These are phyloP conservation scores for Mechanitis mazaeus DNA, from an alignment of 2,888 invertebrate genomes.

Conservation along the genomic window DNA sequence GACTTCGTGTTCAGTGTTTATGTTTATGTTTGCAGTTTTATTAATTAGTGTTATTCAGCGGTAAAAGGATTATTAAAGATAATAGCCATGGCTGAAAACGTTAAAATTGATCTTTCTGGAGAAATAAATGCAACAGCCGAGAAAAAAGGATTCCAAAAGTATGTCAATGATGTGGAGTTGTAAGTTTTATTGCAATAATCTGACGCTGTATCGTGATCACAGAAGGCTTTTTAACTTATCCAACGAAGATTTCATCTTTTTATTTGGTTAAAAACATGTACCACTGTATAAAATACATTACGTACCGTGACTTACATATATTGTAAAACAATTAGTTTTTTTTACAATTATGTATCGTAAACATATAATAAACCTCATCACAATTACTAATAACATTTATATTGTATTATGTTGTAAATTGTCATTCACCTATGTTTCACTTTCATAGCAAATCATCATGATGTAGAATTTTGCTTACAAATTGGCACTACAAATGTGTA, in stretches of 20 bases:
- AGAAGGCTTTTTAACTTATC: conserved; percentile 26
- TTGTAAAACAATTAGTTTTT: too few species aligned
- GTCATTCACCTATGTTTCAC: too few species aligned
- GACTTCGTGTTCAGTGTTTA: not conserved
- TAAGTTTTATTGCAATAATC: conserved; percentile 46
- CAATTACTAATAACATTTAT: too few species aligned
- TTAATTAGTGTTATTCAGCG: not conserved
- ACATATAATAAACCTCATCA: too few species aligned
- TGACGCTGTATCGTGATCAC: conserved; percentile 47
- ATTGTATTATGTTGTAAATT: too few species aligned
- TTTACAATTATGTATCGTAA: too few species aligned
- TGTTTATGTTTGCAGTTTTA: conserved; percentile 13
- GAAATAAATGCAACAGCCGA: conserved; percentile 66
- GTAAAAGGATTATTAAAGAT: conserved; percentile 2
- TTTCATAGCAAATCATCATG: too few species aligned
- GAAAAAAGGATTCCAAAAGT: conserved; percentile 72
- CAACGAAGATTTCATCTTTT: conserved; percentile 11
- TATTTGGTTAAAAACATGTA: too few species aligned
- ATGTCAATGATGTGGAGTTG: conserved; percentile 72
- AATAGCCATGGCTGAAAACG: conserved; percentile 62
- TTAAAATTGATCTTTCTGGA: conserved; percentile 68
- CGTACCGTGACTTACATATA: too few species aligned
- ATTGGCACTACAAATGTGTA: conserved; percentile 21
- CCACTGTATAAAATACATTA: too few species aligned
- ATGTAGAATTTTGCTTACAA: too few species aligned